Conservation (phyloP, 2,888 invertebrate species). For the Lasioglossum figueresi region DNA sequence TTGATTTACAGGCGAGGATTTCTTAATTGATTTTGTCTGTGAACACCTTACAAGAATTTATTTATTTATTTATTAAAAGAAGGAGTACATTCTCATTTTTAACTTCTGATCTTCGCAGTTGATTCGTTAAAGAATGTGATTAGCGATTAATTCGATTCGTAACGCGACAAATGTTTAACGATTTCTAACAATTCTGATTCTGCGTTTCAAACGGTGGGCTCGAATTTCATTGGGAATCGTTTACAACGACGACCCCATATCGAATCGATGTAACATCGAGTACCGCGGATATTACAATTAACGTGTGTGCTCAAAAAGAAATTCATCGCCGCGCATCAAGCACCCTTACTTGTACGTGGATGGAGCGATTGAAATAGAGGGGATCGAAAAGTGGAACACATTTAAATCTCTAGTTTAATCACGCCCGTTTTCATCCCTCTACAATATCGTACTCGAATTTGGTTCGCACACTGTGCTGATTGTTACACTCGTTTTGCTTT, state of each 20-base stretch:
- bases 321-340: neutral
- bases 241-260: neutral
- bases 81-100: no score
- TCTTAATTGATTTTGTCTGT: no score
- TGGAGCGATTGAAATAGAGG: neutral
- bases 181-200: neutral
- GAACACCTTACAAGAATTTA: no score
- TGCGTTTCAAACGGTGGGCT: neutral
- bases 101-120: no score
- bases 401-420: neutral
- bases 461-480: neutral
- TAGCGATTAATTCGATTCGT: neutral
- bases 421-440: neutral
- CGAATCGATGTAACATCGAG: neutral
- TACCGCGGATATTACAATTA: neutral
- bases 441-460: neutral
- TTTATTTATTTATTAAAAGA: no score
- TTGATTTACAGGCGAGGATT: no score
- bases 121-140: neutral
- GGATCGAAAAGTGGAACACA: neutral
- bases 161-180: neutral
- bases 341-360: neutral
- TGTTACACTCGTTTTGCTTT: neutral
- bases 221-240: neutral
- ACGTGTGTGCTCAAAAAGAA: neutral